Percentiles rank a stretch among this genome's conserved stretches.
Evolutionary conservation across 2,888 invertebrate species (phyloP).

Genomic region (Resseliella maxima): DNA sequence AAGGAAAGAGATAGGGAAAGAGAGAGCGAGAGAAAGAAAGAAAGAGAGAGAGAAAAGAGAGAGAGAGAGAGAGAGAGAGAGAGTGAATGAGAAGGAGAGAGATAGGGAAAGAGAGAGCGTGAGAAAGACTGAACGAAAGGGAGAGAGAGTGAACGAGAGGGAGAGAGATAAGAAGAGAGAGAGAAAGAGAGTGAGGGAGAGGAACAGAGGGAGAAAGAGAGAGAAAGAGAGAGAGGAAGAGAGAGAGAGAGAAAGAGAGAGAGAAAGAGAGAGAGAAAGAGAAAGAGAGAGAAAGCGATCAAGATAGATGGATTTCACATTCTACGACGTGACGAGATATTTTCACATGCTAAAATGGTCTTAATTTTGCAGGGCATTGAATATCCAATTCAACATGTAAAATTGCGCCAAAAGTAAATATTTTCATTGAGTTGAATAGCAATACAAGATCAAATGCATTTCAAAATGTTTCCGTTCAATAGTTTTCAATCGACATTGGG

Average conservation of each 20-base stretch:
- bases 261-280: not conserved
- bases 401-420: not conserved
- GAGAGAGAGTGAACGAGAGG: no score
- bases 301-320: not conserved
- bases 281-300: not conserved
- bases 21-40: not conserved
- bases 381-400: not conserved
- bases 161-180: not conserved
- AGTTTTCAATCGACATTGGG: no score
- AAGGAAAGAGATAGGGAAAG: not conserved
- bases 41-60: not conserved
- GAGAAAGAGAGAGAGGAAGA: no score
- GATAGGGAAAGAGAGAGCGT: not conserved
- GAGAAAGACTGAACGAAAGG: no score
- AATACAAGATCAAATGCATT: not conserved
- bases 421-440: not conserved
- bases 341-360: conserved; percentile 9
- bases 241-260: not conserved
- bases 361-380: not conserved
- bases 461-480: not conserved
- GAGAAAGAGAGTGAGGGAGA: no score
- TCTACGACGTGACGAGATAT: not conserved
- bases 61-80: not conserved
- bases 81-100: not conserved
- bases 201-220: not conserved